These are phyloP conservation scores for Macrosiphum euphorbiae DNA, from an alignment of 2,888 invertebrate species.

Conservation along the genomic window DNA sequence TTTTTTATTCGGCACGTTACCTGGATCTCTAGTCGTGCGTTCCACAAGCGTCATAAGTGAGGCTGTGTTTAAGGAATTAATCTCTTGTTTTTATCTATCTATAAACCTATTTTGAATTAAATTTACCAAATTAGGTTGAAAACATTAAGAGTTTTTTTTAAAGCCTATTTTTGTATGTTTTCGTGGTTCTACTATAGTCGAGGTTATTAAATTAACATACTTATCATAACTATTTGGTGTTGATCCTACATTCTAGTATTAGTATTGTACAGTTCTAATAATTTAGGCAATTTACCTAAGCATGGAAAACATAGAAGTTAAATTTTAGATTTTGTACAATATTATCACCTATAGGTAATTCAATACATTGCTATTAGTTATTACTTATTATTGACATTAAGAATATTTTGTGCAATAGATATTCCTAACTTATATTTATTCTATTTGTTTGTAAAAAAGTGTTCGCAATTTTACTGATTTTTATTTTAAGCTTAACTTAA, in stretches of 20 bases:
- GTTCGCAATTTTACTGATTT: background rate
- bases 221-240: background rate
- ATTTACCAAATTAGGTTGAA: background rate
- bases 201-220: background rate
- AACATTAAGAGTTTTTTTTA: background rate
- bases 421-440: background rate
- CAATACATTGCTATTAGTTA: background rate
- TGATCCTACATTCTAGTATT: background rate
- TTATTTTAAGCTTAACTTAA: background rate
- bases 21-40: background rate
- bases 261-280: background rate
- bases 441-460: background rate
- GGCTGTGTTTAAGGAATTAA: background rate
- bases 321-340: background rate
- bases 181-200: background rate
- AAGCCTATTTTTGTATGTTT: background rate
- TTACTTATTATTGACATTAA: background rate
- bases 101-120: background rate
- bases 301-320: background rate
- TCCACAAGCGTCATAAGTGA: background rate
- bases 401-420: background rate
- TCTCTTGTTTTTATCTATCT: background rate
- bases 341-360: background rate
- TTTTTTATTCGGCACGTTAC: background rate
- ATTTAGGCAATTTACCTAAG: background rate